Evolutionary conservation across 64 coral and sea anemone genomes (phyloP).

Genomic region (Platygyra sinensis): DNA sequence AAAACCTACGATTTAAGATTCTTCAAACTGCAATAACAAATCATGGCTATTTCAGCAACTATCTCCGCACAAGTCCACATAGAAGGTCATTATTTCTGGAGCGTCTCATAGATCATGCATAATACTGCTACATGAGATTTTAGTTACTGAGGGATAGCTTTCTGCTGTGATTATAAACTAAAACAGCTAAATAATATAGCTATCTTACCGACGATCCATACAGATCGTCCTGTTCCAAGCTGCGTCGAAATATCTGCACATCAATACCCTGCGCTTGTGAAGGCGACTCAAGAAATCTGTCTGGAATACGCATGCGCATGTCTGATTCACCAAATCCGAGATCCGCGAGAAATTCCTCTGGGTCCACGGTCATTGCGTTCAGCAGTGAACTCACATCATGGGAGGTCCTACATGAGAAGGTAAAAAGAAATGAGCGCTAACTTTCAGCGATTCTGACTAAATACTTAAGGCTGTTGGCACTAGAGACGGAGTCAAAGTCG

Average conservation of each 20-base stretch:
- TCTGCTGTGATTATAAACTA: too few species aligned
- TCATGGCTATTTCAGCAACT: neutral
- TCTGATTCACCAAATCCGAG: conserved; percentile 70
- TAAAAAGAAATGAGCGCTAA: neutral
- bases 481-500: too few species aligned
- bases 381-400: conserved; percentile 45
- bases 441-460: too few species aligned
- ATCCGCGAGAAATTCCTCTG: conserved; percentile 63
- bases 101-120: too few species aligned
- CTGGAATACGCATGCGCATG: conserved; percentile 64
- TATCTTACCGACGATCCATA: conserved; percentile 27
- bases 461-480: too few species aligned
- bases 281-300: conserved; percentile 50
- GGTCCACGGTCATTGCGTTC: conserved; percentile 57
- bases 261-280: conserved; percentile 57
- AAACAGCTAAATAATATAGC: neutral
- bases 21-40: neutral
- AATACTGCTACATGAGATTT: too few species aligned
- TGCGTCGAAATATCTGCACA: conserved; percentile 56
- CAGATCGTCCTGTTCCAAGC: conserved; percentile 48
- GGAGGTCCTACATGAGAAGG: neutral
- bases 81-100: too few species aligned
- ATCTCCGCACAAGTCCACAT: too few species aligned
- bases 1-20: neutral
- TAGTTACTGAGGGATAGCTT: too few species aligned